A percentile compares a stretch with the other conserved stretches of the same genome.
These are phyloP conservation scores for Heterocephalus glaber DNA, from an alignment of 2,113 vertebrate genomes.

Conservation along the genomic window DNA sequence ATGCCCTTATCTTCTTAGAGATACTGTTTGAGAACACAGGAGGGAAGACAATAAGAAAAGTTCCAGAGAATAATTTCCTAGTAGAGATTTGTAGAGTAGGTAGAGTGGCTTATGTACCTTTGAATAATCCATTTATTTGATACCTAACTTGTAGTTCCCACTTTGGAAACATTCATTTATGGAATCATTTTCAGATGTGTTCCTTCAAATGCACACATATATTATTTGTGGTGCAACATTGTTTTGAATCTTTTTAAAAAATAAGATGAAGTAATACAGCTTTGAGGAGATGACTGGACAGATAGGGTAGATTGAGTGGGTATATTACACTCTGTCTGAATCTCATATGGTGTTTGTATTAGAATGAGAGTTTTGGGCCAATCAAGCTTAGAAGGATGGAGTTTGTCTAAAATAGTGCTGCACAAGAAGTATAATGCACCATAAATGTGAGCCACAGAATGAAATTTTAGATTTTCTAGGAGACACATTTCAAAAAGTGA, in stretches of 20 bases:
- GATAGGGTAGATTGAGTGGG: not conserved
- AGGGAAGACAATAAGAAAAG: conserved; percentile 30
- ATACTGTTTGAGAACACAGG: not conserved
- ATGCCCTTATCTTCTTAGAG: conserved; percentile 8
- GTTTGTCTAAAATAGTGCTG: not conserved
- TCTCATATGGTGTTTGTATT: not conserved
- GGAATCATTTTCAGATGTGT: conserved; percentile 48
- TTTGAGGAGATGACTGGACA: conserved; percentile 38
- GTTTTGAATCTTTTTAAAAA: not conserved
- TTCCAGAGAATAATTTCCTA: conserved; percentile 22
- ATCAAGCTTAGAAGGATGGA: not conserved
- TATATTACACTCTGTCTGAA: not conserved
- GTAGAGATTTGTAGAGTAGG: not conserved
- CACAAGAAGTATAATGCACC: not conserved
- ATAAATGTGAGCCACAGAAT: not conserved
- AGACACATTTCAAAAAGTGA: conserved; percentile 10
- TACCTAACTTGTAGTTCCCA: conserved; percentile 28
- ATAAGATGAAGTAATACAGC: not conserved
- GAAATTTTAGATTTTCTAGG: conserved; percentile 32
- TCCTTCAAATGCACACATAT: conserved; percentile 40
- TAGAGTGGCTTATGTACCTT: conserved; percentile 11
- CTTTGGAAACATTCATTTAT: conserved; percentile 37
- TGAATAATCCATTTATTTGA: conserved; percentile 48
- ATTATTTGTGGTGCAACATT: conserved; percentile 13
- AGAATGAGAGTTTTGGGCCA: not conserved